Evolutionary conservation across 2,888 invertebrate species (phyloP), one percentile per base, ranked within the genome.

Genomic region (Drosophila rubida): DNA sequence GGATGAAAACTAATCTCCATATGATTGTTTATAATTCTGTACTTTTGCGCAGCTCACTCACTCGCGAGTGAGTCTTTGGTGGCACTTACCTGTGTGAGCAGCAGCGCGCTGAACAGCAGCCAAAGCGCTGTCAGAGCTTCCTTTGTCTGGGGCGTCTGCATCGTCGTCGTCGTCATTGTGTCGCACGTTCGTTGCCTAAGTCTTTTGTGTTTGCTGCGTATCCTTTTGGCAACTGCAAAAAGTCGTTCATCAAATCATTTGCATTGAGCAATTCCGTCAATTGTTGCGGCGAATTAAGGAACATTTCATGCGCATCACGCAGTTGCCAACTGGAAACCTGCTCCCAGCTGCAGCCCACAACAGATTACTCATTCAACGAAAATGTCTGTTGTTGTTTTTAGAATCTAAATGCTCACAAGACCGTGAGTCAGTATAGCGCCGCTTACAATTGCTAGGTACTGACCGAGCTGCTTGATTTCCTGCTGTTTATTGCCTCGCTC

Each of bases 81-180:
- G n/a, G n/a, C n/a, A n/a, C 90, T 90, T 88, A 90, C 90, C 81
- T 87, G 84, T 76, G 82, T 75, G 53, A 85, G 63, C 27, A 87
- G 74, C 78, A 90, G 72, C 44, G 72, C 73, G 57, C 66, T 64
- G 65, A 78, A 55, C 46, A 90, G 80, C 75, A 90, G 81, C 67
- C 53, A 45, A 30, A 63, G n/a, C 2, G 63, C 30, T 19, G 62
- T 32, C 51, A 63, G 1, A n/a, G 57, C 46, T 63, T 65, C 64
- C 50, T 65, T 69, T 68, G 57, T 75, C 59, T 64, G 60, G 45
- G 69, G 58, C 72, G 59, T 57, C 72, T 58, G 69, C 78, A 55
- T 69, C 80, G 77, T 79, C 72, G 59, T 57, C 72, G 59, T 70
- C 78, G 58, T 69, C 80, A 78, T 79, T 66, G 57, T 71, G 66